Conservation (phyloP, 1,140 invertebrate genomes). For the Caenorhabditis inopinata region DNA sequence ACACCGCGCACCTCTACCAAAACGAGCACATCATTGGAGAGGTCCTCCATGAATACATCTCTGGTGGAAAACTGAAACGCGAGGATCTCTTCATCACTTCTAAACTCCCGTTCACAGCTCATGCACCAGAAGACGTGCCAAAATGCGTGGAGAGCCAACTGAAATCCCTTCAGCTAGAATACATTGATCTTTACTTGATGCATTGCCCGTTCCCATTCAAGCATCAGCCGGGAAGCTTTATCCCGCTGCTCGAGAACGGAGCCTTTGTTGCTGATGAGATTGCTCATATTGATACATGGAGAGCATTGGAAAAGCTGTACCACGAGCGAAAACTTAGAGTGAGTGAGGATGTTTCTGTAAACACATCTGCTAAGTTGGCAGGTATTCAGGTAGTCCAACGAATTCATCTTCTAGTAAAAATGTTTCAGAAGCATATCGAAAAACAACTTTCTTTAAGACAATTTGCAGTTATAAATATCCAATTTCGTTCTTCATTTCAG, state of each 20-base stretch:
- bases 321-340: constrained; percentile 25
- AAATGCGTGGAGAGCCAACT: constrained; percentile 76
- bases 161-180: constrained; percentile 75
- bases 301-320: constrained; percentile 58
- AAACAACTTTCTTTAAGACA: no score
- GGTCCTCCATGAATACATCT: constrained; percentile 76
- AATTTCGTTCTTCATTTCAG: no score
- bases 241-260: constrained; percentile 24
- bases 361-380: no score
- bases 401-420: no score
- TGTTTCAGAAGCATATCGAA: no score
- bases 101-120: constrained; percentile 69
- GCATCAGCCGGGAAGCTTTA: background rate
- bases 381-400: no score
- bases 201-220: constrained; percentile 72
- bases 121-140: constrained; percentile 73
- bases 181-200: constrained; percentile 80
- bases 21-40: constrained; percentile 80
- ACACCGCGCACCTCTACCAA: constrained; percentile 77
- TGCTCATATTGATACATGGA: constrained; percentile 44
- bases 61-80: constrained; percentile 73
- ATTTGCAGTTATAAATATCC: no score
- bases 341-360: no score
- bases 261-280: background rate
- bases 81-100: constrained; percentile 80